A percentile compares a stretch with the other conserved stretches of the same genome.
Conservation (phyloP, 2,113 vertebrate genomes). For the Carassius carassius region DNA sequence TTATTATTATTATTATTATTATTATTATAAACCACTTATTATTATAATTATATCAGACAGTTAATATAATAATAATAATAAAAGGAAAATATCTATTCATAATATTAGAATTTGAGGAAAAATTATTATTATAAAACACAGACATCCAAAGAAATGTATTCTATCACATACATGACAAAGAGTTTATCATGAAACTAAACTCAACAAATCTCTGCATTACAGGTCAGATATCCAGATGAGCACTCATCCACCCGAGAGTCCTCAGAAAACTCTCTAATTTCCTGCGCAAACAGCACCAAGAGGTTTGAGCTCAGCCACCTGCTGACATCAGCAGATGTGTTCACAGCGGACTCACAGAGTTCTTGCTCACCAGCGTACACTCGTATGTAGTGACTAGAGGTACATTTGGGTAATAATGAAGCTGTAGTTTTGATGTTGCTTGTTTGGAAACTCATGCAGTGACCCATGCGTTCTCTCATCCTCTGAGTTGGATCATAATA, state of each 20-base stretch:
- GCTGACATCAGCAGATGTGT: slow-evolving; percentile 20
- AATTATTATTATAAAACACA: neutral
- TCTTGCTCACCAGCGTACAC: neutral
- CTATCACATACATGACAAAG: neutral
- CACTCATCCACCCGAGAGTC: neutral
- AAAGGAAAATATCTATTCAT: neutral
- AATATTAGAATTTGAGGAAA: no score
- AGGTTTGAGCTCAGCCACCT: neutral
- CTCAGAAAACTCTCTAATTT: neutral
- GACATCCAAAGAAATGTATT: neutral
- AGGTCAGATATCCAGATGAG: neutral
- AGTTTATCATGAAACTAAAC: neutral
- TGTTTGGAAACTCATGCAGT: slow-evolving; percentile 53
- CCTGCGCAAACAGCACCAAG: neutral
- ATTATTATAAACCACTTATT: no score
- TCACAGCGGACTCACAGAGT: neutral
- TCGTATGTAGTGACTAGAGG: neutral
- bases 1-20: neutral
- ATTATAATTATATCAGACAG: no score
- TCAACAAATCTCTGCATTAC: neutral
- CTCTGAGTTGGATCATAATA: slow-evolving; percentile 56
- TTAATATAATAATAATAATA: neutral
- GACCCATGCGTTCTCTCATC: slow-evolving; percentile 41
- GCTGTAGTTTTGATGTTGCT: slow-evolving; percentile 38
- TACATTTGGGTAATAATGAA: slow-evolving; percentile 12